phyloP scores from a whole-genome alignment of 1,140 invertebrate genomes.

The Drosophila subpulchrella region DNA sequence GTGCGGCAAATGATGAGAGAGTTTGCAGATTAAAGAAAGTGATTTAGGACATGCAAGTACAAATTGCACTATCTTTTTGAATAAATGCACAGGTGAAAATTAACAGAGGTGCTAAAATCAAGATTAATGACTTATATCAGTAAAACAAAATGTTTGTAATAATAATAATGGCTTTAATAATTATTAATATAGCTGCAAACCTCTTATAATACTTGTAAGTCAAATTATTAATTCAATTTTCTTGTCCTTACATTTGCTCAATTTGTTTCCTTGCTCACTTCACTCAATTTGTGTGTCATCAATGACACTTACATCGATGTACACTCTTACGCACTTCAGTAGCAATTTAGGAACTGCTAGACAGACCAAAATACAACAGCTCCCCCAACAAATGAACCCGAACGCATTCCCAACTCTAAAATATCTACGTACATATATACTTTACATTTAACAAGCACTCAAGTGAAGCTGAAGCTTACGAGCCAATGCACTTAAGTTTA shows the following conservation, averaged over 20 bases:
- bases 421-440: slow-evolving; percentile 37
- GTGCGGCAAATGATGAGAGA: slow-evolving; percentile 45
- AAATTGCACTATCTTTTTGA: slow-evolving; percentile 15
- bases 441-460: slow-evolving; percentile 70
- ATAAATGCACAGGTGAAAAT: neutral
- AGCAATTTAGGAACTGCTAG: slow-evolving; percentile 27
- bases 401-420: slow-evolving; percentile 42
- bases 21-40: slow-evolving; percentile 27
- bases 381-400: slow-evolving; percentile 29
- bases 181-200: too few species aligned
- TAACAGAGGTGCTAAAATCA: neutral
- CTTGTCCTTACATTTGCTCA: slow-evolving; percentile 10
- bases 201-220: neutral
- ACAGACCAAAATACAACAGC: slow-evolving; percentile 11
- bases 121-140: too few species aligned
- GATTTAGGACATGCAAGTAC: slow-evolving; percentile 35
- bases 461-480: slow-evolving; percentile 39
- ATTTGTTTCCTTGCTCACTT: slow-evolving; percentile 4
- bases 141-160: too few species aligned
- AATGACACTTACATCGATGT: slow-evolving; percentile 22
- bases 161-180: too few species aligned
- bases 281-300: slow-evolving; percentile 15
- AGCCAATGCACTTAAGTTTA: slow-evolving; percentile 73
- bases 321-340: slow-evolving; percentile 41
- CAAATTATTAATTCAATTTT: slow-evolving; percentile 6